These are phyloP conservation scores for Melanerpes aurifrons DNA, from an alignment of 2,113 vertebrate genomes.

Conservation along the genomic window DNA sequence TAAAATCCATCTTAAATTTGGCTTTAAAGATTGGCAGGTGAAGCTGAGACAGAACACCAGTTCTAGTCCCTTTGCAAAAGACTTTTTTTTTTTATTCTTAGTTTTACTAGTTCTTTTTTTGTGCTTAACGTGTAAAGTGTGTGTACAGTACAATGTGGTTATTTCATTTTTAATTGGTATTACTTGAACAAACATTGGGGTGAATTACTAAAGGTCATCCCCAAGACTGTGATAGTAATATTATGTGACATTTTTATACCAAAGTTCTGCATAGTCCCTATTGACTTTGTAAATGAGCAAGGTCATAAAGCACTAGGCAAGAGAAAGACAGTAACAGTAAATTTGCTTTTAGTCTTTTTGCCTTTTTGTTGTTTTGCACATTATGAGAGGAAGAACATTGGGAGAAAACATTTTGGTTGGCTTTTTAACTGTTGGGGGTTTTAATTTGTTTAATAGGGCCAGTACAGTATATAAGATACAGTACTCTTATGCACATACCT, in stretches of 20 bases:
- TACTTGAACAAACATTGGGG: constrained; percentile 78
- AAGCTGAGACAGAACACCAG: constrained; percentile 80
- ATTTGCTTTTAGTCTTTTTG: constrained; percentile 84
- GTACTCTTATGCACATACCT: constrained; percentile 79
- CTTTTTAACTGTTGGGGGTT: constrained; percentile 72
- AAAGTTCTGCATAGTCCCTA: constrained; percentile 87
- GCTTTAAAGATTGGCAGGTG: constrained; percentile 78
- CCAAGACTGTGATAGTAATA: constrained; percentile 76
- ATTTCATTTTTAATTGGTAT: constrained; percentile 78
- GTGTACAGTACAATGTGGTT: constrained; percentile 80
- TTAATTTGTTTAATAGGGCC: constrained; percentile 73
- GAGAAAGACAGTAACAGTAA: constrained; percentile 75
- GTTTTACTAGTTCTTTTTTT: constrained; percentile 79
- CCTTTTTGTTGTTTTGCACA: constrained; percentile 96
- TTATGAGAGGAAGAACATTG: constrained; percentile 82
- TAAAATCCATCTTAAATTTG: constrained; percentile 80
- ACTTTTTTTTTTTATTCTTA: constrained; percentile 78
- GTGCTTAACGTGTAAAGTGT: constrained; percentile 80
- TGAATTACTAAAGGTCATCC: constrained; percentile 73
- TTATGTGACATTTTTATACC: constrained; percentile 86
- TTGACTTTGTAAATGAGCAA: constrained; percentile 75
- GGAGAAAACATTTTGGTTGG: constrained; percentile 68
- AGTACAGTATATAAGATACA: constrained; percentile 74
- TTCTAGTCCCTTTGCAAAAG: constrained; percentile 81
- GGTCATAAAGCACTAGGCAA: constrained; percentile 85